Evolutionary conservation across 1,140 invertebrate species (phyloP), one percentile per base, ranked within the genome.

Genomic region (Eupeodes corollae): DNA sequence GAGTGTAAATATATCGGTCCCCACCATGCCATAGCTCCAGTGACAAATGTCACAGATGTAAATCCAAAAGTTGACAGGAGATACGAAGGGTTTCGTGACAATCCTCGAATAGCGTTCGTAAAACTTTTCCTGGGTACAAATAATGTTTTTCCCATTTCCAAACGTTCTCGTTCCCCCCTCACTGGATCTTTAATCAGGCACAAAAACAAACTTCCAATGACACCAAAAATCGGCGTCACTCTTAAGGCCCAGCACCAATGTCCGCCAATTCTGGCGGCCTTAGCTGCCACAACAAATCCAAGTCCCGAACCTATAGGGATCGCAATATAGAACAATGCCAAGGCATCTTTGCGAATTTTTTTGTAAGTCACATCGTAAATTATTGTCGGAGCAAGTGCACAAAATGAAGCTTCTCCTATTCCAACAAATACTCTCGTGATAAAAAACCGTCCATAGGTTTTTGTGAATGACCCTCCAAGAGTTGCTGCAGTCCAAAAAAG

Each of bases 321-420:
- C 42, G 96, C 96, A 74, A 99, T 98, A 72, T 98, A 99, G 74
- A 99, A 99, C 37, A 98, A 57, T 19, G 94, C 93, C 46, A 99
- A 75, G 85, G 97, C 95, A 74, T 86, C 89, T 5, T 92, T 94
- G 46, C 96, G 75, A 46, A 83, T 70, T 57, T 89, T 81, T 57
- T 84, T 79, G 6, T 88, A 76, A 70, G 98, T 99, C 44, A 99
- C 70, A 74, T 99, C 97, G 56, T 92, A 97, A 53, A 99, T 98
- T 53, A 99, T 93, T 16, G 97, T 98, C 1, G 97, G 97, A 1
- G 97, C 95, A 52, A 99, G 95, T 3, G 95, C 98, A 1, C 95
- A 97, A 70, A 99, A 99, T 53, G 91, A 96, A 0, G 97, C 96
- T 75, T 99, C 96, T 19, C 97, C 97, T 55, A 99, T 84, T 12